Percentiles rank a stretch among this genome's conserved stretches.
phyloP scores from a whole-genome alignment of 1,140 invertebrate species.

The Sarcophaga peregrina region DNA sequence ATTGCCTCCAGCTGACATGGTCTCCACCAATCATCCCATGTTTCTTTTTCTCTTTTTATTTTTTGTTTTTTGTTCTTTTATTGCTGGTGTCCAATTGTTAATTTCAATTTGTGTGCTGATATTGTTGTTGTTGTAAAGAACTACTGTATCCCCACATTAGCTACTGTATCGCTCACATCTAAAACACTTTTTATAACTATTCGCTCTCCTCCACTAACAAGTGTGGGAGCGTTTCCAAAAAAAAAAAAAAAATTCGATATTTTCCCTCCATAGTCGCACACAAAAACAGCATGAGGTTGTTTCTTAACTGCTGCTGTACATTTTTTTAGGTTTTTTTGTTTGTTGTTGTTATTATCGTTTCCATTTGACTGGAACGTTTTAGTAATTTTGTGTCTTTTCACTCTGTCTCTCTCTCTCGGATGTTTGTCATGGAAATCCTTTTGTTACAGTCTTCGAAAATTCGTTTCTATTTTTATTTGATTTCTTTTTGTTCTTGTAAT shows the following conservation, averaged over 20 bases:
- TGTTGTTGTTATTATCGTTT: neutral
- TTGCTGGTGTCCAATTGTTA: neutral
- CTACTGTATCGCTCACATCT: neutral
- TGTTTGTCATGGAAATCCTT: conserved; percentile 7
- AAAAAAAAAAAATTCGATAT: neutral
- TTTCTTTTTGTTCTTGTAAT: neutral
- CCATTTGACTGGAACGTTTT: no score
- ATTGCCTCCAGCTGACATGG: conserved; percentile 40
- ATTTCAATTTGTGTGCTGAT: neutral
- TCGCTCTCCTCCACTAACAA: conserved; percentile 15
- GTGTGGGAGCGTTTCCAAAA: conserved; percentile 32
- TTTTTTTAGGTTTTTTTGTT: neutral
- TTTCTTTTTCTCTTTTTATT: neutral
- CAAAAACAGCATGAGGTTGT: conserved; percentile 29
- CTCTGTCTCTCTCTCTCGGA: neutral
- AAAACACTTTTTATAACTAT: conserved; percentile 13
- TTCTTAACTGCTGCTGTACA: neutral
- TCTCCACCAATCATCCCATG: conserved; percentile 28
- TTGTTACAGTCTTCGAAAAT: neutral
- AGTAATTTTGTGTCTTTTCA: no score
- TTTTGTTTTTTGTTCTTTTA: neutral
- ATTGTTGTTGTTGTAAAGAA: neutral
- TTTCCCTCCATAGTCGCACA: no score
- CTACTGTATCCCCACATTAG: conserved; percentile 14
- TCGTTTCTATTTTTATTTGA: neutral